Evolutionary conservation across 1,140 invertebrate genomes (phyloP), one percentile per base, ranked within the genome.

Genomic region (Paraescarpia echinospica): DNA sequence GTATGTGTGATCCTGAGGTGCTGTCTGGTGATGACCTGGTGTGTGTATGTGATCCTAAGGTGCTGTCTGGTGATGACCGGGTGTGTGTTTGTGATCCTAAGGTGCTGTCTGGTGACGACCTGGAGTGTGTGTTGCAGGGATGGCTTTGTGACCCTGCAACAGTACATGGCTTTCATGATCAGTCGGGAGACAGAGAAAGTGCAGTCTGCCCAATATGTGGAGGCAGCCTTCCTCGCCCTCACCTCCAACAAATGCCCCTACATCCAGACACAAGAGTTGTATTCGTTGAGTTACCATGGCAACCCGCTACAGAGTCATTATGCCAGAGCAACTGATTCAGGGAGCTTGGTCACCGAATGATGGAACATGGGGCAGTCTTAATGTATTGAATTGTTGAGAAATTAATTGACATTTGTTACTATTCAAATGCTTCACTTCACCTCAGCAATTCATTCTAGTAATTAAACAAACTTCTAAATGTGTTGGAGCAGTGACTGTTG

Each of bases 131-230:
- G n/a, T 95, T 95, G 90, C 94, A 96, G 96, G 93, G 96, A 96
- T 94, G 99, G 99, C 34, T 98, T 99, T 95, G 99, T 99, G 89
- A 99, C 98, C 0, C 97, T 99, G 92, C 99, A 99, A 97, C 99
- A 99, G 96, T 99, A 99, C 96, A 99, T 99, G 98, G 99, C 99
- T 89, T 99, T 99, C 96, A 99, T 99, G 99, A 99, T 99, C 95
- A 99, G 98, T 95, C 99, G 99, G 96, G 99, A 99, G 97, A 99
- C 99, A 0, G 99, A 99, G 96, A 99, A 99, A 96, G 99, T 99
- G 41, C 98, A 99, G 95, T 99, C 98, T 94, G 99, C 98, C 89
- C 99, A 99, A 96, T 99, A 99, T 96, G 99, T 99, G 94, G 99
- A 99, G 96, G 99, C 99, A 96, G 99, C 99, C 59, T 99, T 99